Conservation (phyloP, 2,888 invertebrate species). For the Tetragonisca angustula region DNA sequence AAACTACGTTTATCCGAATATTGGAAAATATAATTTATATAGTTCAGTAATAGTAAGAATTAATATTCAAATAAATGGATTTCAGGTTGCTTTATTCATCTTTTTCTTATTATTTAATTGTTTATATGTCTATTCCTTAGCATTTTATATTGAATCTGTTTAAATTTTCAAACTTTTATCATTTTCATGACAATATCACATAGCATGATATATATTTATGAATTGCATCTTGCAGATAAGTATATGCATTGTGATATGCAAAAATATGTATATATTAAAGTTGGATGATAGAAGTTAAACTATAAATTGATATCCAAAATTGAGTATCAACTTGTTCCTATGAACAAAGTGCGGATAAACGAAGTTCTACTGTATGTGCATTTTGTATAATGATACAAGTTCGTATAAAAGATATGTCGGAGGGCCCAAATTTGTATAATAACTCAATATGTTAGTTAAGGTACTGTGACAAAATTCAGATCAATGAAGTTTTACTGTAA, state of each 20-base stretch:
- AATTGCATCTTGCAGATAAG: neutral
- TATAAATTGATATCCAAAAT: neutral
- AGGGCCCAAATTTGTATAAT: neutral
- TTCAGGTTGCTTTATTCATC: neutral
- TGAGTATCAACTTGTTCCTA: neutral
- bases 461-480: neutral
- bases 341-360: neutral
- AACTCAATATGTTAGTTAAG: neutral
- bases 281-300: neutral
- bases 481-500: neutral
- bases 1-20: constrained; percentile 1
- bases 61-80: neutral
- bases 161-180: neutral
- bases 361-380: neutral
- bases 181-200: no score
- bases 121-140: no score
- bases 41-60: neutral
- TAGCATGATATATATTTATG: no score
- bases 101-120: neutral
- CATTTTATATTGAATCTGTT: neutral
- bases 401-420: neutral
- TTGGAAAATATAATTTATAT: neutral
- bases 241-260: no score
- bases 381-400: neutral
- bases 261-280: no score